Evolutionary conservation across 2,113 vertebrate species (phyloP), one percentile per base, ranked within the genome.

Genomic region (Pagrus major): DNA sequence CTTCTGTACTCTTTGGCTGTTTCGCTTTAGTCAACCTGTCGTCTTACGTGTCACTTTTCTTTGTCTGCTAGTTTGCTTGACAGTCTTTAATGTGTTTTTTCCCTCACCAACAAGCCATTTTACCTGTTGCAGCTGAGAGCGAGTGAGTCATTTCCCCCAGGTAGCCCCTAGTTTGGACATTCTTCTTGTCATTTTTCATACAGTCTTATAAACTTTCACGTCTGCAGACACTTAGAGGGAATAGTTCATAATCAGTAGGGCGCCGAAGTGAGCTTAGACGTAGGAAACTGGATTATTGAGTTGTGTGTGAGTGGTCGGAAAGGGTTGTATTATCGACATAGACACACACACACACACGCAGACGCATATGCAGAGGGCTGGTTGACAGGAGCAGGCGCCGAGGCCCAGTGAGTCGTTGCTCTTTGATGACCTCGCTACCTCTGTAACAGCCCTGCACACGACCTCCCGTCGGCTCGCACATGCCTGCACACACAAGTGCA

Each of bases 21-120:
- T 74, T 81, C 29, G 15, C 85, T 90, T 87, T 79, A 88, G 85
- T 91, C 83, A 60, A 39, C 46, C 81, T 85, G 82, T 87, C 83
- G 1, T 76, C 81, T 78, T 44, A 78, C 37, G 61, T 70, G 79
- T 55, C 67, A 78, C 73, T 84, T 88, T 83, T 63, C 85, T 83
- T 86, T 84, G 74, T 88, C 69, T 84, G 79, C 74, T 68, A 6
- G n/a, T 72, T 85, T 85, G 42, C 46, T 64, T 86, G 86, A 85
- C 82, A 86, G 70, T 49, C 55, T 72, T 66, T 74, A 55, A 76
- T 54, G 56, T 46, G 75, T 77, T 83, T 73, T 70, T 55, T 25
- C 42, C 23, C 21, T 41, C 58, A 58, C 41, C n/a, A 80, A 71
- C 87, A 88, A 78, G 58, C 39, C 11, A 56, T 78, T 78, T 83